A percentile compares a stretch with the other conserved stretches of the same genome.
These are phyloP conservation scores for Leptodirus hochenwartii DNA, from an alignment of 2,888 invertebrate species.

Conservation along the genomic window DNA sequence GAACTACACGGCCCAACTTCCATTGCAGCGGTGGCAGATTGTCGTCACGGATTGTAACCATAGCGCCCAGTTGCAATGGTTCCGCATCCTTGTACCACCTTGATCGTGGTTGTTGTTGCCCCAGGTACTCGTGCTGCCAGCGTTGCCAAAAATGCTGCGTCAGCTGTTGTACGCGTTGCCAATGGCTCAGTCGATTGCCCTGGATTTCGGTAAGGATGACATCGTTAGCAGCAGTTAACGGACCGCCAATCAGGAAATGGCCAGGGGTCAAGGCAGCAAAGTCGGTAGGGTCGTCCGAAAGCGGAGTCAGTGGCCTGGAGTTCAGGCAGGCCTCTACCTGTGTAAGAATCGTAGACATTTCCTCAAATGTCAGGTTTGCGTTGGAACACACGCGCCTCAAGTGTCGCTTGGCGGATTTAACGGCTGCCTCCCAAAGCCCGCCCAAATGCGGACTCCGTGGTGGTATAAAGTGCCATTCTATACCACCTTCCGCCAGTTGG, in stretches of 20 bases:
- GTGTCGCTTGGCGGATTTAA: constrained; percentile 5
- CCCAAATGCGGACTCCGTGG: constrained; percentile 7
- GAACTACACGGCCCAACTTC: too few relatives aligned
- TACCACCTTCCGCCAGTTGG: background rate
- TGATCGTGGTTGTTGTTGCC: background rate
- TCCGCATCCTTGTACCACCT: too few relatives aligned
- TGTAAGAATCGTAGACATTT: constrained; percentile 5
- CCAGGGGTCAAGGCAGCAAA: constrained; percentile 2
- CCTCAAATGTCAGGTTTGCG: constrained; percentile 4
- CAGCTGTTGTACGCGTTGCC: constrained; percentile 1
- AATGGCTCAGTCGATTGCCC: background rate
- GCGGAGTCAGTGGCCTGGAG: constrained; percentile 4
- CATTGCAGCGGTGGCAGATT: too few relatives aligned
- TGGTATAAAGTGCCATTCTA: constrained; percentile 7
- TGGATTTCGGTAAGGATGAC: background rate
- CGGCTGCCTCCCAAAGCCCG: constrained; percentile 7
- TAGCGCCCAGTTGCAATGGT: too few relatives aligned
- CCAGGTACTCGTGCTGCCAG: constrained; percentile 2
- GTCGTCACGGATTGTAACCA: too few relatives aligned
- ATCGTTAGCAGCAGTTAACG: background rate
- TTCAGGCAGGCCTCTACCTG: constrained; percentile 8
- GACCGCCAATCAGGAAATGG: constrained; percentile 6
- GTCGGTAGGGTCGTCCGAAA: constrained; percentile 4
- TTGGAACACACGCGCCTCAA: constrained; percentile 2
- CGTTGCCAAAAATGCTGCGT: constrained; percentile 5